Base-by-base conservation (phyloP, 1,140 invertebrate genomes). In the Zaprionus camerounensis region DNA sequence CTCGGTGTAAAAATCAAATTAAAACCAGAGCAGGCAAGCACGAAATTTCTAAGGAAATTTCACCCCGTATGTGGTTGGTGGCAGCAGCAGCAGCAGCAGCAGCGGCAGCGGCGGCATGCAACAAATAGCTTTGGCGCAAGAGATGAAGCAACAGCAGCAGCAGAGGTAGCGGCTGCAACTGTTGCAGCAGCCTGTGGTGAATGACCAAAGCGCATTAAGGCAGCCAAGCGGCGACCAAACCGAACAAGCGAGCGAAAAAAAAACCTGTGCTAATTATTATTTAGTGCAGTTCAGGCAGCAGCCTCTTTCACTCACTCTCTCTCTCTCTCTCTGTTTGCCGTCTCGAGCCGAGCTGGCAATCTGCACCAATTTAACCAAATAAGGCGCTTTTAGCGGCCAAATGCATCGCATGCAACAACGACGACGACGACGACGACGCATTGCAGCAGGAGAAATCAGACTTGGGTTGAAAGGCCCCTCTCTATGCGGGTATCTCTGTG, bases 261-360 rank as follows among this genome's bases (percentile, higher is more conserved):
- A 87, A 88, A 88, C 86, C 87, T 91, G 86, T 91, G 86, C 86
- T 91, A 91, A 91, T 91, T 91, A 91, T 91, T 91, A 91, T 91
- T 91, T 90, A 91, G 86, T 86, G 86, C 86, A 85, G 76, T 79
- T 83, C 78, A 73, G 73, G 65, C 85, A 64, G 59, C 62, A 63
- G 36, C 6, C 17, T 12, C 38, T 41, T 20, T 13, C 11, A 12
- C 17, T 13, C 20, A 24, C 20, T 5, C 11, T 49, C 46, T 49
- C 46, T 22, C 20, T 17, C 17, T 17, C 17, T 17, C 9, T 22
- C 11, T 22, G 5, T 22, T 22, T 11, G 17, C 20, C 46, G 17
- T 22, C 9, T 20, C 46, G 46, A 51, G 53, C 62, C 41, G 31
- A 67, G 63, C 71, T 53, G 71, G 62, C 86, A 91, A 90, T 90